Conservation (phyloP, 2,113 vertebrate genomes). For the Puntigrus tetrazona region DNA sequence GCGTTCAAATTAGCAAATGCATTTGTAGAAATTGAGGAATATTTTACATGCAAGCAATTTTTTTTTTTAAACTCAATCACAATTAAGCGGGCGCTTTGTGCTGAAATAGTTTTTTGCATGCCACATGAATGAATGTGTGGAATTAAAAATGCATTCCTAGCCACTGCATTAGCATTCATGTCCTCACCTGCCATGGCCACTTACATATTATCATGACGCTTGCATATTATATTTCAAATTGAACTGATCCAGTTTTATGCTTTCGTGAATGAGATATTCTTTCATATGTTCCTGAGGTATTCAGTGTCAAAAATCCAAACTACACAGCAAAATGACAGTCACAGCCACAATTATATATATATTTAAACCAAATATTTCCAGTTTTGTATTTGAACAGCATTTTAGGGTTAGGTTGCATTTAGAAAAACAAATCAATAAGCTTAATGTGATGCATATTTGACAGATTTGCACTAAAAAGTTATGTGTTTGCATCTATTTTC, state of each 20-base stretch:
- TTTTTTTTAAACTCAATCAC: too few species aligned
- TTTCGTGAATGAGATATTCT: neutral
- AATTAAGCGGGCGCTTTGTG: neutral
- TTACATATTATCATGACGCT: neutral
- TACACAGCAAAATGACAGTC: neutral
- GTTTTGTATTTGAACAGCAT: too few species aligned
- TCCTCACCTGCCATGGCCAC: neutral
- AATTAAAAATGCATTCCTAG: neutral
- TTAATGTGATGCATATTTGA: too few species aligned
- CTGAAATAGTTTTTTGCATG: neutral
- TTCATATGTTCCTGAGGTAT: neutral
- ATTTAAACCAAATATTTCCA: too few species aligned
- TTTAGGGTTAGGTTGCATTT: too few species aligned
- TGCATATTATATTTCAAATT: neutral
- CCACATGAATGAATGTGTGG: neutral
- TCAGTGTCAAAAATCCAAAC: neutral
- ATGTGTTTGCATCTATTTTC: neutral
- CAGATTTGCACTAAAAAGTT: neutral
- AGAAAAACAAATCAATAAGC: too few species aligned
- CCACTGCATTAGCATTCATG: neutral
- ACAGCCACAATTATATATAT: neutral
- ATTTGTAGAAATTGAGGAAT: neutral
- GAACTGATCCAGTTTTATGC: neutral
- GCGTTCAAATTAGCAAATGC: neutral
- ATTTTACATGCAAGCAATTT: too few species aligned